These are phyloP conservation scores for Toxostoma redivivum DNA, from an alignment of 2,113 vertebrate species.

Conservation along the genomic window DNA sequence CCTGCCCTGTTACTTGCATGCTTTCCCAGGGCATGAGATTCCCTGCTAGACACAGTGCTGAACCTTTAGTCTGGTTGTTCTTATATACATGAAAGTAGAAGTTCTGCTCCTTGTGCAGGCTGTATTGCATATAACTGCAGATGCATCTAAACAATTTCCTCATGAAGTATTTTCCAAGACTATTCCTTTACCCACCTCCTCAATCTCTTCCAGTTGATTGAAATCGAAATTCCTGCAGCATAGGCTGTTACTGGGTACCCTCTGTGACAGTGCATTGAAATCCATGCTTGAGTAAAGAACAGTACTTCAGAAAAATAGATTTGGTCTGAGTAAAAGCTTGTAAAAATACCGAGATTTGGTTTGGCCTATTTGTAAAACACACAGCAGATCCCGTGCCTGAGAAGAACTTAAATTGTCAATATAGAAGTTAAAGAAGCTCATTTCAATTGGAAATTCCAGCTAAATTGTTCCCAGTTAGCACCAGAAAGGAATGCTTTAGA, in stretches of 20 bases:
- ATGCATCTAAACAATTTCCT: not conserved
- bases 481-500: slow-evolving; percentile 64
- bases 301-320: not conserved
- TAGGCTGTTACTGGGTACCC: not conserved
- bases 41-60: not conserved
- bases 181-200: not conserved
- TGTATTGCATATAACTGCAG: not conserved
- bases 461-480: slow-evolving; percentile 66
- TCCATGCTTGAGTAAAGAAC: not conserved
- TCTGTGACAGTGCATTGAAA: not conserved
- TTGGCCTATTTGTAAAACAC: slow-evolving; percentile 21
- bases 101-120: not conserved
- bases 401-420: slow-evolving; percentile 37
- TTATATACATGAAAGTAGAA: not conserved
- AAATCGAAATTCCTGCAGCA: not conserved
- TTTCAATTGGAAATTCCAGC: slow-evolving; percentile 65
- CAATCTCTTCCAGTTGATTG: not conserved
- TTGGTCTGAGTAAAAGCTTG: not conserved
- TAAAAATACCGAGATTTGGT: not conserved
- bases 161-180: not conserved
- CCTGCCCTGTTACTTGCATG: not conserved
- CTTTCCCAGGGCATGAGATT: not conserved
- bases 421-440: slow-evolving; percentile 34
- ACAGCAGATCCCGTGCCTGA: slow-evolving; percentile 23
- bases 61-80: not conserved